Evolutionary conservation across 2,888 invertebrate genomes (phyloP), one percentile per base, ranked within the genome.

Genomic region (Bibio marci): DNA sequence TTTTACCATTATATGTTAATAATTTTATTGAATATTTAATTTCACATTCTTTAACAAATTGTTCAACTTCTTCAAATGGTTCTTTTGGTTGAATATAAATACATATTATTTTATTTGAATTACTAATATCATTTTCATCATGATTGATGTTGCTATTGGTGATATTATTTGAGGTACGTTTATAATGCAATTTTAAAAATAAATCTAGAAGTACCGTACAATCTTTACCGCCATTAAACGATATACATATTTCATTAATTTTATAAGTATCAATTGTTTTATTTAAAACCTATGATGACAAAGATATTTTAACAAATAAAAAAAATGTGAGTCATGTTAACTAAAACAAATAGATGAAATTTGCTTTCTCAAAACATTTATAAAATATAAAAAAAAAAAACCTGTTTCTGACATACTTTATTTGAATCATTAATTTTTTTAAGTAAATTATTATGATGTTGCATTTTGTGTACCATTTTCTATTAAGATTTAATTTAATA

Each of bases 191-290:
- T 11, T 47, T 48, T 37, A 50, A 49, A 12, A 62, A 61, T 44
- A 90, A 58, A 57, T 88, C 81, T 28, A 98, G 64, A 12, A 97
- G 67, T 0, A 81, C 88, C 1, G 95, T 95, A 56, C 97, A 97
- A 64, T 98, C 98, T 65, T 98, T 98, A 2, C 98, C 98, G 4
- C 98, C 98, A 57, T 98, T 98, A 61, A 97, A 98, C 19, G 91
- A 83, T 25, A 98, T 56, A 52, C 90, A 88, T 13, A 91, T 65
- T 58, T 88, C 79, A 39, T 79, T 69, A 15, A 76, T 56, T n/a
- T 71, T 66, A 57, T 74, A 87, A 37, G 65, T 54, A 34, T 64
- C 56, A 48, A 78, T 70, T 43, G 76, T 73, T 52, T 72, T 56
- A 52, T 66, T 62, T 39, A 80, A 64, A 42, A 72, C 58, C 76